Evolutionary conservation across 1,140 invertebrate species (phyloP), one percentile per base, ranked within the genome.

Genomic region (Maconellicoccus hirsutus): DNA sequence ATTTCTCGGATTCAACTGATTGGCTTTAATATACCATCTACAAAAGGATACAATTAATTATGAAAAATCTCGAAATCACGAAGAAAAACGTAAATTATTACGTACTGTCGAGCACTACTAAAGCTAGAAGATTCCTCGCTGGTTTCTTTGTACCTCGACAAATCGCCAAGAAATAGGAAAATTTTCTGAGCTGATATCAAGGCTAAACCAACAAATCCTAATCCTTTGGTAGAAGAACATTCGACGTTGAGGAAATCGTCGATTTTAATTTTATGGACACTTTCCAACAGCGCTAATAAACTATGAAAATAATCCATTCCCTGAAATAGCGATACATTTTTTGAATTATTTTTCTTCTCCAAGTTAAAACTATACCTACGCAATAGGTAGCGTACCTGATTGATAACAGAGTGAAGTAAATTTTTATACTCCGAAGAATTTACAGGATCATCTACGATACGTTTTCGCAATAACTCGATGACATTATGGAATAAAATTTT

Each of bases 1-100:
- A 83, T 96, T 96, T 80, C 95, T 94, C 0, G 94, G 94, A 80
- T 95, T 93, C 22, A 96, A 86, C 79, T 92, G 88, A 77, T 95
- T 91, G 4, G 95, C 94, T 83, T 94, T 94, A 25, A 92, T 85
- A 78, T 98, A 98, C 86, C 87, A 94, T 75, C 86, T 87, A 72
- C 70, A 80, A 83, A 75, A 26, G 25, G n/a, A 19, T 59, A 22
- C 75, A 74, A 66, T 6, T 6, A 6, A 33, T 63, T 0, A 27
- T 72, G 8, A 39, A 33, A 33, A 33, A 33, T 33, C 12, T 33
- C 12, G 29, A 33, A 33, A 33, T 33, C 12, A 6, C 29, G 29
- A 12, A 33, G 29, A 33, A 33, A 33, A 33, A 4, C 42, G 42
- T 52, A 6, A 16, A 52, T 8, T 70, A 29, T 76, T 72, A 83